These are phyloP conservation scores for Laterallus jamaicensis DNA, from an alignment of 2,113 vertebrate genomes.

Conservation along the genomic window DNA sequence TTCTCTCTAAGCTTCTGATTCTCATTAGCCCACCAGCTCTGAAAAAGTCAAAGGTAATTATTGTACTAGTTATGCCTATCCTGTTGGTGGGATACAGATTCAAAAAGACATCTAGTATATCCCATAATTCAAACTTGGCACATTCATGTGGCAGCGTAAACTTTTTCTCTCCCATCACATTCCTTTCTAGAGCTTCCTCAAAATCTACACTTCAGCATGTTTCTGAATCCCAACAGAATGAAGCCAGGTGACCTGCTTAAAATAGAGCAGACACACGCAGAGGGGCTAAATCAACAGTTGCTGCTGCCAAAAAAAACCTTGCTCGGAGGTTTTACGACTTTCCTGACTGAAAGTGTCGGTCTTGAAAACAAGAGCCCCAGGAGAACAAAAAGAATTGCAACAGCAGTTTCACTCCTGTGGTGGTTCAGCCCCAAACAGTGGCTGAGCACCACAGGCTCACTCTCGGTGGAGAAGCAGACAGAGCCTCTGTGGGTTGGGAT, in stretches of 20 bases:
- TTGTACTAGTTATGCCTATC: neutral
- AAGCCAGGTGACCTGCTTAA: neutral
- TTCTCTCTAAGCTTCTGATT: neutral
- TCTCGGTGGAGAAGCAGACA: no score
- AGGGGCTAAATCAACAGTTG: neutral
- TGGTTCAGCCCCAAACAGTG: no score
- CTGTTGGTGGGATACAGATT: neutral
- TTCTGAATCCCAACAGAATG: neutral
- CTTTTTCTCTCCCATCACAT: fast-evolving
- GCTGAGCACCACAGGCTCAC: no score
- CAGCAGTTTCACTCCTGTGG: neutral
- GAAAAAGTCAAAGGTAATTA: neutral
- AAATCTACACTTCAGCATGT: neutral
- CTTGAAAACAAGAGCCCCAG: neutral
- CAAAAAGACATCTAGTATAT: neutral
- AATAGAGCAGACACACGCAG: neutral
- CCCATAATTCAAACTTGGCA: neutral
- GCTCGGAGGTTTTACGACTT: neutral
- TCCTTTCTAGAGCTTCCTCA: neutral
- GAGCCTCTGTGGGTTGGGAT: no score
- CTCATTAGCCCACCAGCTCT: neutral
- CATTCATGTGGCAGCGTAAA: neutral
- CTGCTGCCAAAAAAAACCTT: neutral
- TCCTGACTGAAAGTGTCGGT: neutral
- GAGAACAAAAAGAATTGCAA: neutral